Evolutionary conservation across 2,888 invertebrate genomes (phyloP).

Genomic region (Elegia similella): DNA sequence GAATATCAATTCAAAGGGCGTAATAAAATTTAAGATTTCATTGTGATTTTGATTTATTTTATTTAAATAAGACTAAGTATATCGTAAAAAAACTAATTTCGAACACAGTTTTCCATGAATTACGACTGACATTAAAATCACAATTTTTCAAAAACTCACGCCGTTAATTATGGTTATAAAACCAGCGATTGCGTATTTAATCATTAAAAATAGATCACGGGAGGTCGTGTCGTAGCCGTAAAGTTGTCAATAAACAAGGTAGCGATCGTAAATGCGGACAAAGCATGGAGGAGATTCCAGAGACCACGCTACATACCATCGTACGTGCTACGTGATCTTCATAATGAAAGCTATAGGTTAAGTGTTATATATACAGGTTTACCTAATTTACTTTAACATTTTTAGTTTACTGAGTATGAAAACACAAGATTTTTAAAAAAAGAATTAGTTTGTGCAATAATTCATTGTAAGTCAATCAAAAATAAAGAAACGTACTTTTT

Average conservation of each 20-base stretch:
- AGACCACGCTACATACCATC: background rate
- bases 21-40: background rate
- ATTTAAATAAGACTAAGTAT: background rate
- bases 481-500: too few species aligned
- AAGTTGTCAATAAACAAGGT: conserved; percentile 63
- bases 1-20: too few species aligned
- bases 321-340: too few species aligned
- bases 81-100: background rate
- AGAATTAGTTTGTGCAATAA: too few species aligned
- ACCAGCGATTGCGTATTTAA: conserved; percentile 46
- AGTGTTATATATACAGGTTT: too few species aligned
- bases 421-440: too few species aligned
- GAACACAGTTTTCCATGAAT: background rate
- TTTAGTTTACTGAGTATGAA: too few species aligned
- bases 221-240: conserved; percentile 42
- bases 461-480: too few species aligned
- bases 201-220: conserved; percentile 63
- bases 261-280: conserved; percentile 42
- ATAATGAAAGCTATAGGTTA: too few species aligned
- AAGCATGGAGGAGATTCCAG: background rate
- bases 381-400: too few species aligned
- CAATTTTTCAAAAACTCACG: conserved; percentile 21
- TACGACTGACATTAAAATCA: conserved; percentile 6
- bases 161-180: conserved; percentile 38
- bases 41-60: background rate